These are phyloP conservation scores for Pristionchus maxplancki DNA, from an alignment of 2,888 invertebrate genomes.

Conservation along the genomic window DNA sequence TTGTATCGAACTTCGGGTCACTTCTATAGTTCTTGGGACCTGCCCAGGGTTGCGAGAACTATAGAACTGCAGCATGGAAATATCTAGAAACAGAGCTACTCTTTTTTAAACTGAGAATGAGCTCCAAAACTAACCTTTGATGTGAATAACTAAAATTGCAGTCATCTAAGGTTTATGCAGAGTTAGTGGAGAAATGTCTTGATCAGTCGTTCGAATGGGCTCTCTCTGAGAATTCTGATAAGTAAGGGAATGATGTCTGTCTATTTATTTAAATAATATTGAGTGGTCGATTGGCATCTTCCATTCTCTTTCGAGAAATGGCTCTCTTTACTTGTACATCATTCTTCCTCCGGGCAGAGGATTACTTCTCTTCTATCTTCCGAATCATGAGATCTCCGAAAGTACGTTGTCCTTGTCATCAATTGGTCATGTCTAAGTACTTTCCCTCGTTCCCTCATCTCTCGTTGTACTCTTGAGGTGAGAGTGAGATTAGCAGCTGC, in stretches of 20 bases:
- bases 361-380: slow-evolving; percentile 79
- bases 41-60: too few species aligned
- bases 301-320: slow-evolving; percentile 89
- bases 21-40: too few species aligned
- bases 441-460: too few species aligned
- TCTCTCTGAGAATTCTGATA: slow-evolving; percentile 82
- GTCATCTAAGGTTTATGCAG: slow-evolving; percentile 89
- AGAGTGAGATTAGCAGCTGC: slow-evolving; percentile 88
- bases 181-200: slow-evolving; percentile 98
- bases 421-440: neutral
- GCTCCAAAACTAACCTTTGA: neutral
- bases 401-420: slow-evolving; percentile 56
- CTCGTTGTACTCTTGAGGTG: too few species aligned
- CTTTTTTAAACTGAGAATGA: too few species aligned
- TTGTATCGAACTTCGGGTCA: too few species aligned
- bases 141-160: slow-evolving; percentile 52
- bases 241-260: neutral
- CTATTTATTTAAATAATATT: slow-evolving; percentile 91
- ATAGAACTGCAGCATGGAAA: too few species aligned
- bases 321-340: slow-evolving; percentile 96
- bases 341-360: slow-evolving; percentile 84
- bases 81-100: too few species aligned
- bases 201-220: slow-evolving; percentile 96
- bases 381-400: slow-evolving; percentile 70
- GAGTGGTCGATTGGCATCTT: slow-evolving; percentile 73